Percentiles rank a stretch among this genome's conserved stretches.
Evolutionary conservation across 2,797 vertebrate species (phyloP).

Genomic region (Typhlichthys subterraneus): DNA sequence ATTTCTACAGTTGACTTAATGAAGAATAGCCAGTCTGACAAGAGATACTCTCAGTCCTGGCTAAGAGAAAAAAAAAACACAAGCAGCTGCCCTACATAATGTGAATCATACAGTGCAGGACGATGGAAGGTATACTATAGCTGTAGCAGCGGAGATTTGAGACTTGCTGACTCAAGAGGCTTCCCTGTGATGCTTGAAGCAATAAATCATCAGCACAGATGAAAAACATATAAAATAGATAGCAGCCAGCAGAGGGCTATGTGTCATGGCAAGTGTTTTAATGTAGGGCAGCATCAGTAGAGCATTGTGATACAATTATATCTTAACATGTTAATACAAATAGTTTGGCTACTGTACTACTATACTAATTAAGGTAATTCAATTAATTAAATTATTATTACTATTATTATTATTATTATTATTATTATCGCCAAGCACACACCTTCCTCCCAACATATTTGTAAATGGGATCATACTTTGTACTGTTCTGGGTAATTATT

Average conservation of each 20-base stretch:
- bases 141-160: constrained; percentile 42
- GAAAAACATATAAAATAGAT: constrained; percentile 18
- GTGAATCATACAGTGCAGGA: constrained; percentile 51
- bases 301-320: neutral
- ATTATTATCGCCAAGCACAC: no score
- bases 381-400: no score
- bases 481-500: no score
- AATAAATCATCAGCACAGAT: constrained; percentile 32
- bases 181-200: constrained; percentile 28
- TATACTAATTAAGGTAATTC: no score
- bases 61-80: constrained; percentile 20
- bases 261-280: constrained; percentile 34
- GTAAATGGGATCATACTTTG: no score
- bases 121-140: constrained; percentile 52
- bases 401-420: no score
- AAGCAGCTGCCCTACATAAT: constrained; percentile 15
- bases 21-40: constrained; percentile 51
- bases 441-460: no score
- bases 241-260: constrained; percentile 16
- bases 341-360: no score
- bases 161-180: constrained; percentile 51
- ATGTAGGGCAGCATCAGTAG: constrained; percentile 39
- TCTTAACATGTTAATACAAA: no score
- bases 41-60: constrained; percentile 47
- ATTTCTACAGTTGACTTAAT: constrained; percentile 34